Percentiles rank a stretch among this genome's conserved stretches.
Evolutionary conservation across 2,888 invertebrate species (phyloP).

Genomic region (Lamproptera curius): DNA sequence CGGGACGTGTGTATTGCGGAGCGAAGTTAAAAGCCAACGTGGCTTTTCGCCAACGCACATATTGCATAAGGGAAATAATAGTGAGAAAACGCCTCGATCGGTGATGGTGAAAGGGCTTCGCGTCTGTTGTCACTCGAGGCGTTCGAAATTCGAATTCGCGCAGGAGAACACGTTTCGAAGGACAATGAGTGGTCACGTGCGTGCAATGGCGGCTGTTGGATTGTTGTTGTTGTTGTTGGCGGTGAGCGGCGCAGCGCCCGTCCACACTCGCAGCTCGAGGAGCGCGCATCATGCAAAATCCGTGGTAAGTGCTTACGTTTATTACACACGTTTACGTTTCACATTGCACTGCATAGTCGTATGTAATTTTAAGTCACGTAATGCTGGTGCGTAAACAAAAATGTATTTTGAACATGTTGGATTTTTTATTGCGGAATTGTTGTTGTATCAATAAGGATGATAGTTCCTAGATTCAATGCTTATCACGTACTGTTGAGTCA

Average conservation of each 20-base stretch:
- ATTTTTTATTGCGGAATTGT: no score
- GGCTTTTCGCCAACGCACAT: not conserved
- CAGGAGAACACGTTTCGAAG: slow-evolving; percentile 51
- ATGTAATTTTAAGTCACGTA: no score
- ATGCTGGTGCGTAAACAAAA: no score
- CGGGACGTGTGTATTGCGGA: slow-evolving; percentile 44
- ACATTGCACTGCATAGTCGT: not conserved
- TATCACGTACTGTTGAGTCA: no score
- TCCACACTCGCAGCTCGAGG: slow-evolving; percentile 44
- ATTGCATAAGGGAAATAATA: not conserved
- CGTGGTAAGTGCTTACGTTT: slow-evolving; percentile 48
- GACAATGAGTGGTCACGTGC: slow-evolving; percentile 59
- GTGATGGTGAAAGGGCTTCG: slow-evolving; percentile 56
- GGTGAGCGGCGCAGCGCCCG: slow-evolving; percentile 56
- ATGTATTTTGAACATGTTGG: no score
- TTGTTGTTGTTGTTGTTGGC: slow-evolving; percentile 53
- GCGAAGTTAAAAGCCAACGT: slow-evolving; percentile 24
- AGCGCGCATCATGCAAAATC: slow-evolving; percentile 48
- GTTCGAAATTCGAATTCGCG: slow-evolving; percentile 67
- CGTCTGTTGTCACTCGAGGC: slow-evolving; percentile 53
- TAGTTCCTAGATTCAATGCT: no score
- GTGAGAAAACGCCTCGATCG: no score
- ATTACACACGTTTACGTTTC: not conserved
- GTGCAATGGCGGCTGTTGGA: slow-evolving; percentile 46
- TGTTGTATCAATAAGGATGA: no score